Evolutionary conservation across 2,888 invertebrate species (phyloP).

Genomic region (Pristionchus maxplancki): DNA sequence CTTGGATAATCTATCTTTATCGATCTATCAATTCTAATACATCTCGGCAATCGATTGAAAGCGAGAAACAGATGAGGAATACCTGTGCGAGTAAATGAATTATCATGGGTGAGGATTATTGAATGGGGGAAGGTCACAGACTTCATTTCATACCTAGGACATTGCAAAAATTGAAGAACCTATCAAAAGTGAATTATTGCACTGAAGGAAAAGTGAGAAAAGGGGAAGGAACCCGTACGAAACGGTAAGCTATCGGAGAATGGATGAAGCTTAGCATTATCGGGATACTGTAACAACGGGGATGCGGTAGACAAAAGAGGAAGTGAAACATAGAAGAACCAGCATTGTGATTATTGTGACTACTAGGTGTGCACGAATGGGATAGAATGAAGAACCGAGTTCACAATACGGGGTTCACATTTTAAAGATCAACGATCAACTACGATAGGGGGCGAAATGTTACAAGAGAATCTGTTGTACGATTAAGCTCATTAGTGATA

Average conservation of each 20-base stretch:
- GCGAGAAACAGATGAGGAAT: not conserved
- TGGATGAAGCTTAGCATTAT: not conserved
- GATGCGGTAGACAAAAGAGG: not conserved
- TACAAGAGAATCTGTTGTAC: not conserved
- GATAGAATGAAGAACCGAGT: constrained; percentile 34
- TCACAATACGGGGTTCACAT: constrained; percentile 10
- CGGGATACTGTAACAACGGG: constrained; percentile 27
- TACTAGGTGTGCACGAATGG: constrained; percentile 17
- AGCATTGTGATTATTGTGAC: constrained; percentile 15
- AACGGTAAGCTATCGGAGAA: not conserved
- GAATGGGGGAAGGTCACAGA: not conserved
- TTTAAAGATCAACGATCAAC: constrained; percentile 15
- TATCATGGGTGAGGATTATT: constrained; percentile 10
- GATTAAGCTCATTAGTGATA: not conserved
- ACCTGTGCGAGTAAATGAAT: not conserved
- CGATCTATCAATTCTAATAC: not conserved
- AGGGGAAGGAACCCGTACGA: not conserved
- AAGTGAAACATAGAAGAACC: constrained; percentile 24
- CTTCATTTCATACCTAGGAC: constrained; percentile 12
- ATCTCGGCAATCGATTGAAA: not conserved
- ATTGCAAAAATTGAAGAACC: constrained; percentile 1
- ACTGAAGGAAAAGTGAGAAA: constrained; percentile 19
- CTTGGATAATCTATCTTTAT: constrained; percentile 18
- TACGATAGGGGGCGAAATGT: not conserved
- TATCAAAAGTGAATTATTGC: constrained; percentile 39